These are phyloP conservation scores for Norana najaformis DNA, from an alignment of 2,888 invertebrate species.

Conservation along the genomic window DNA sequence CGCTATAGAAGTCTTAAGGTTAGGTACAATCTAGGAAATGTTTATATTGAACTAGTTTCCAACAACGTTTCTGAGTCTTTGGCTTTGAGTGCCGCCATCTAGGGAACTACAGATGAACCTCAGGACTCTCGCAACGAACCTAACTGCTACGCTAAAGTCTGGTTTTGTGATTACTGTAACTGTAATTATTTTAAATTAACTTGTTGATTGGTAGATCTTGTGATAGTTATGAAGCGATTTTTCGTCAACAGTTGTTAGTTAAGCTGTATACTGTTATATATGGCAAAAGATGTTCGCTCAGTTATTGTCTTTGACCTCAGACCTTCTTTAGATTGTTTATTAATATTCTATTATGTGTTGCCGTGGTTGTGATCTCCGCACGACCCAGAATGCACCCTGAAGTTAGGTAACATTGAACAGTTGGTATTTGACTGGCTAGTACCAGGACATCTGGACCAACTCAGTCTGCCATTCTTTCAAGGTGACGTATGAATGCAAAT, in stretches of 20 bases:
- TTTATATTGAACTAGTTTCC: not conserved
- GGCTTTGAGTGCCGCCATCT: not conserved
- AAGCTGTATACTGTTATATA: not conserved
- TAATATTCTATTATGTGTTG: not conserved
- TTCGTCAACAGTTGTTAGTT: not conserved
- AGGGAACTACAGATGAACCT: not conserved
- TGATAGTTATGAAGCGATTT: not conserved
- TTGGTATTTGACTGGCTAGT: no score
- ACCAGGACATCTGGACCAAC: no score
- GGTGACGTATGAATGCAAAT: not conserved
- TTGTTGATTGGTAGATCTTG: not conserved
- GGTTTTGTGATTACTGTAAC: not conserved
- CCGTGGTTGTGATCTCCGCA: no score
- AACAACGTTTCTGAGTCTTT: not conserved
- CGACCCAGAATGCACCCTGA: not conserved
- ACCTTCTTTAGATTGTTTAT: not conserved
- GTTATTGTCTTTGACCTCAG: not conserved
- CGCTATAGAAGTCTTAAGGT: not conserved
- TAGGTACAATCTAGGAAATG: not conserved
- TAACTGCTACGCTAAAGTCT: not conserved
- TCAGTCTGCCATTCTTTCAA: no score
- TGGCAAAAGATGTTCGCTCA: not conserved
- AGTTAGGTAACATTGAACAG: not conserved
- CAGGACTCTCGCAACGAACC: not conserved
- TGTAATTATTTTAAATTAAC: not conserved